Evolutionary conservation across 2,113 vertebrate genomes (phyloP).

Genomic region (Clarias gariepinus): DNA sequence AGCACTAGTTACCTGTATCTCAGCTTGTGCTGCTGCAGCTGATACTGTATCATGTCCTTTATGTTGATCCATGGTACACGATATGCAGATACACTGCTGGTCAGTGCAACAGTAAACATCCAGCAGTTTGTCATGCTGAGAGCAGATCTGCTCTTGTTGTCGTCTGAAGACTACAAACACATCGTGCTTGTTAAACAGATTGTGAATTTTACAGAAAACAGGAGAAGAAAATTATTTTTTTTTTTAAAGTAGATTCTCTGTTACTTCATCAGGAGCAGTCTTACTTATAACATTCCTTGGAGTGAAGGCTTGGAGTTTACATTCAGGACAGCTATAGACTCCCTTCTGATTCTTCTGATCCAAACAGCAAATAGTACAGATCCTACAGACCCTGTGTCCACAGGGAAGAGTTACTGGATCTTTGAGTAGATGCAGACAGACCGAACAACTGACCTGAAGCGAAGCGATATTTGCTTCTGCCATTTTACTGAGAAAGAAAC

Average conservation of each 20-base stretch:
- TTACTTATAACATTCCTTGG: neutral
- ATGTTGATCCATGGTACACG: conserved; percentile 23
- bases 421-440: neutral
- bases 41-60: conserved; percentile 24
- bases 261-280: too few relatives aligned
- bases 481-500: too few relatives aligned
- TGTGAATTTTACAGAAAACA: neutral
- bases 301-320: conserved; percentile 1
- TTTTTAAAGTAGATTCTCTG: too few relatives aligned
- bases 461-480: neutral
- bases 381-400: conserved; percentile 41
- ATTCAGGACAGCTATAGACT: conserved; percentile 30
- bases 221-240: neutral
- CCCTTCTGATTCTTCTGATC: conserved; percentile 22
- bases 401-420: conserved; percentile 22
- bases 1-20: conserved; percentile 19
- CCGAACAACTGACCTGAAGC: neutral
- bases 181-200: conserved; percentile 5
- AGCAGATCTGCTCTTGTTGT: conserved; percentile 31
- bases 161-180: neutral
- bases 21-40: conserved; percentile 3
- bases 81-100: conserved; percentile 13
- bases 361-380: conserved; percentile 34
- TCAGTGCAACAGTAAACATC: conserved; percentile 33
- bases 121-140: conserved; percentile 19